A percentile compares a stretch with the other conserved stretches of the same genome.
These are phyloP conservation scores for Columba livia DNA, from an alignment of 2,113 vertebrate species.

Conservation along the genomic window DNA sequence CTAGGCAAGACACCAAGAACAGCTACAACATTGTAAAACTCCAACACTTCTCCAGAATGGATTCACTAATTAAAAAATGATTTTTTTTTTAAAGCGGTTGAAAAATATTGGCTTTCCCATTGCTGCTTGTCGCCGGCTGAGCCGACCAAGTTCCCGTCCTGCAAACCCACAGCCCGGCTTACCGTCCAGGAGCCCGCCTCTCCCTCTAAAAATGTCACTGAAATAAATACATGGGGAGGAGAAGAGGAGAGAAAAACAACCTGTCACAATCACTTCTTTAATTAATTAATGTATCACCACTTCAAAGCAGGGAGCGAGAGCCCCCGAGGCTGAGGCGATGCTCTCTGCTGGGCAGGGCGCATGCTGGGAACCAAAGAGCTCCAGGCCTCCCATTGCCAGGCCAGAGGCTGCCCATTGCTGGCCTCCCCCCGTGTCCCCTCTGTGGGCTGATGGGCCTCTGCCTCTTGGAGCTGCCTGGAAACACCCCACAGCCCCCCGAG, in stretches of 20 bases:
- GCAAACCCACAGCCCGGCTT: neutral
- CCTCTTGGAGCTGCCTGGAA: neutral
- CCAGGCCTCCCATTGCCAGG: neutral
- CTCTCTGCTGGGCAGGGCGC: neutral
- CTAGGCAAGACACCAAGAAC: conserved; percentile 65
- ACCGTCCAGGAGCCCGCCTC: neutral
- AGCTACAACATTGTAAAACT: conserved; percentile 58
- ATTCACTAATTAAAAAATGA: conserved; percentile 51
- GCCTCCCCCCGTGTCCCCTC: neutral
- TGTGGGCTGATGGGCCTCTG: accelerated
- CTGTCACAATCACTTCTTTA: neutral
- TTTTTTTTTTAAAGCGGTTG: conserved; percentile 6
- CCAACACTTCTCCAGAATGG: conserved; percentile 45
- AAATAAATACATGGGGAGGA: neutral
- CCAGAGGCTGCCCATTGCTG: accelerated
- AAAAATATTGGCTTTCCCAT: conserved; percentile 3
- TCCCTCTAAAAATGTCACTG: neutral
- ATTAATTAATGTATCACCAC: neutral
- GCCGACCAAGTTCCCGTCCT: neutral
- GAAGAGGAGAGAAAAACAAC: neutral
- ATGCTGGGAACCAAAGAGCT: neutral
- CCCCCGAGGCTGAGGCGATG: neutral
- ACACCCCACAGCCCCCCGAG: neutral
- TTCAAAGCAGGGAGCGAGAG: neutral
- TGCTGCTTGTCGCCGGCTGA: neutral